These are phyloP conservation scores for Agapostemon virescens DNA, from an alignment of 2,888 invertebrate species.

Conservation along the genomic window DNA sequence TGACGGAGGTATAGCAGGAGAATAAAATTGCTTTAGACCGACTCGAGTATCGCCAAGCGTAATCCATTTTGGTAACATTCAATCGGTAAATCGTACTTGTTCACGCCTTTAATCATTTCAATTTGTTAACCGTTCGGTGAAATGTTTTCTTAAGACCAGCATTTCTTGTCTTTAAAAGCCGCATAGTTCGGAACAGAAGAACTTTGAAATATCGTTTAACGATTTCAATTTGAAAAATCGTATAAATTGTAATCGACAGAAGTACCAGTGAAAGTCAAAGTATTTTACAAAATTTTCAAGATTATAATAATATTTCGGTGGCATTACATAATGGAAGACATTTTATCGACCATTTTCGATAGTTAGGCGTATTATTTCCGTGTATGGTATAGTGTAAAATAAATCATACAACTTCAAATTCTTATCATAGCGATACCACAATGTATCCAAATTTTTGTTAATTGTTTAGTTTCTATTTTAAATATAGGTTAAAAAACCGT, in stretches of 20 bases:
- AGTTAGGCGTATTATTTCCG: no score
- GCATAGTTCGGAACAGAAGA: neutral
- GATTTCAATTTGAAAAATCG: neutral
- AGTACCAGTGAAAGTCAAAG: neutral
- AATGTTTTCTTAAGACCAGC: neutral
- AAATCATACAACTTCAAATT: neutral
- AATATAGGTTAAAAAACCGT: neutral
- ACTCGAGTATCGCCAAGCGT: conserved; percentile 7
- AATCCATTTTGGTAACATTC: conserved; percentile 10
- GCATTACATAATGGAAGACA: conserved; percentile 25
- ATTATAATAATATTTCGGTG: neutral
- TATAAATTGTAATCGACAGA: neutral
- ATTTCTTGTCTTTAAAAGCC: neutral
- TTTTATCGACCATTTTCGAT: conserved; percentile 6
- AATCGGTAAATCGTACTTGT: neutral
- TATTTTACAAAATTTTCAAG: neutral
- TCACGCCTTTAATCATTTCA: neutral
- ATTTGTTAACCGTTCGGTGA: neutral
- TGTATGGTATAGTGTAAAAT: neutral
- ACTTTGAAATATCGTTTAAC: neutral
- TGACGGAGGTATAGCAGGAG: neutral
- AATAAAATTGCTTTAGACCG: conserved; percentile 6
- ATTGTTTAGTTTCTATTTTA: conserved; percentile 5
- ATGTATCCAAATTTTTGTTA: conserved; percentile 9
- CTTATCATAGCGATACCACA: neutral